Conservation (phyloP, 2,797 vertebrate genomes). For the Caiman crocodilus region DNA sequence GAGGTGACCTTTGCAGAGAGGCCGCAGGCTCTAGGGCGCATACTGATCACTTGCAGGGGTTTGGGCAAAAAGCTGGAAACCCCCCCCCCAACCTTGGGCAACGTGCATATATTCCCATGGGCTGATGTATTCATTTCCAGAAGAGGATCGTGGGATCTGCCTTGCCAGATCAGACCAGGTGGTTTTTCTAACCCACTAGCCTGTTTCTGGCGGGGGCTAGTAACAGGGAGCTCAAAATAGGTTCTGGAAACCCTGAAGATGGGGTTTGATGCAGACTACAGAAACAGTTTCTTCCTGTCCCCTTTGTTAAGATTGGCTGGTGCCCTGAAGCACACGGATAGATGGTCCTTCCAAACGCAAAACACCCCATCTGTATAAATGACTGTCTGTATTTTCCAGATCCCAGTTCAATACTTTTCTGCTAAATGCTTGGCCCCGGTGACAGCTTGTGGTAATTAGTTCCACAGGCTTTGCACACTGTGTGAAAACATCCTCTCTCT, state of each 20-base stretch:
- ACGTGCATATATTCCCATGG: not conserved
- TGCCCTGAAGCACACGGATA: not conserved
- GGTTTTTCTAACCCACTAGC: not conserved
- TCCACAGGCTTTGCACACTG: not conserved
- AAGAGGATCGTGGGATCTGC: not conserved
- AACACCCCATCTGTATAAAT: not conserved
- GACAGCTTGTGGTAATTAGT: not conserved
- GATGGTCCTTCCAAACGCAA: not conserved
- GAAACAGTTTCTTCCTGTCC: not conserved
- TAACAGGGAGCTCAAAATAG: not conserved
- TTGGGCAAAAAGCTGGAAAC: not conserved
- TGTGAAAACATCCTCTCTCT: not conserved
- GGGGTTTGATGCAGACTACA: not conserved
- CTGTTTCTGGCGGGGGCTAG: not conserved
- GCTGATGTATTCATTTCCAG: not conserved
- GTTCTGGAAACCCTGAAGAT: not conserved
- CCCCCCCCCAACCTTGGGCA: not conserved
- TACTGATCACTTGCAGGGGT: not conserved
- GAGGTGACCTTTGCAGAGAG: not conserved
- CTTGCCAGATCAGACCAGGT: not conserved
- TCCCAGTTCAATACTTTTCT: not conserved
- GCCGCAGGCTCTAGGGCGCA: not conserved
- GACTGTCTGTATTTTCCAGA: not conserved
- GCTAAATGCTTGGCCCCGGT: not conserved
- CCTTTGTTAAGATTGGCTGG: not conserved